Evolutionary conservation across 1,140 invertebrate genomes (phyloP).

Genomic region (Neotoxoptera formosana): DNA sequence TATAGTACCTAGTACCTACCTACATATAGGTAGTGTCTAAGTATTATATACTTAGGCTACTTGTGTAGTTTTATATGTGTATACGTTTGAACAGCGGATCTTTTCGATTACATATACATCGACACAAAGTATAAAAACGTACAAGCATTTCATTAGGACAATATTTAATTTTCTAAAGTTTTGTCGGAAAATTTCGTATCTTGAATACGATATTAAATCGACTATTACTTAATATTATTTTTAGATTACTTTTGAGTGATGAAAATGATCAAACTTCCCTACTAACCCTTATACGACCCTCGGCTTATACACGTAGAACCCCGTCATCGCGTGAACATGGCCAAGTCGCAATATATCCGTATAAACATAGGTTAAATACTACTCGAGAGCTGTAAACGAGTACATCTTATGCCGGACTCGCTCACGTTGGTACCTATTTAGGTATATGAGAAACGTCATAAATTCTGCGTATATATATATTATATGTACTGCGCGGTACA

Average conservation of each 20-base stretch:
- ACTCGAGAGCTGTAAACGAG: neutral
- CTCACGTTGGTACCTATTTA: neutral
- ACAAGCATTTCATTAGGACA: too few relatives aligned
- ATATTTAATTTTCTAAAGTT: too few relatives aligned
- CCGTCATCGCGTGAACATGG: neutral
- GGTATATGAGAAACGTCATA: neutral
- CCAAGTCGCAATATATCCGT: neutral
- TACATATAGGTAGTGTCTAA: neutral
- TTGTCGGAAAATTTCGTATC: too few relatives aligned
- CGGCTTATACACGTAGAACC: too few relatives aligned
- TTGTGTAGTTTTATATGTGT: neutral
- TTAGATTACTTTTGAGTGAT: neutral
- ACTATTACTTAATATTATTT: neutral
- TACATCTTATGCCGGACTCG: neutral
- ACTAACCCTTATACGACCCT: neutral
- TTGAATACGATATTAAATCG: neutral
- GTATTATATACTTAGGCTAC: neutral
- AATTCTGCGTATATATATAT: neutral
- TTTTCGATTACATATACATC: neutral
- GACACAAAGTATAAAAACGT: neutral
- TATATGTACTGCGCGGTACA: neutral
- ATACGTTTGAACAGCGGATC: too few relatives aligned
- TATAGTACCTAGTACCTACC: neutral
- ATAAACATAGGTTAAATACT: neutral
- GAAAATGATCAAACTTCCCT: fast-evolving